Conservation (phyloP, 1,140 invertebrate genomes). For the Lasioglossum baleicum region DNA sequence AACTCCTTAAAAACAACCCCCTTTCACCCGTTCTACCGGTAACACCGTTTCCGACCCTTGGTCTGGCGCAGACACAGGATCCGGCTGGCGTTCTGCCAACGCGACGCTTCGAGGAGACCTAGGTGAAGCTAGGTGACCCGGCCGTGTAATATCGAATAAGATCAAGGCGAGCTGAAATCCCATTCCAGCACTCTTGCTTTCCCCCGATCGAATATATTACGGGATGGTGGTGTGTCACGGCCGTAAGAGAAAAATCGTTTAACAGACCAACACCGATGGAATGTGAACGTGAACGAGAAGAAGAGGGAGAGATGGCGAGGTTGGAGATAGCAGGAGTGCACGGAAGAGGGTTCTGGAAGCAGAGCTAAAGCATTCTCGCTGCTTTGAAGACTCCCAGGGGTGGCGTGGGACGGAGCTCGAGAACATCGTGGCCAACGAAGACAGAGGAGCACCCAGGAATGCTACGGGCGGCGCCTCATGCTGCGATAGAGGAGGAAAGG, state of each 20-base stretch:
- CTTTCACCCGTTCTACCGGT: not conserved
- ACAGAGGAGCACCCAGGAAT: constrained; percentile 32
- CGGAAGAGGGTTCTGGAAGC: constrained; percentile 26
- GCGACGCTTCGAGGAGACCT: constrained; percentile 19
- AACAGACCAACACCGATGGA: constrained; percentile 16
- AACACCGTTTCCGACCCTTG: constrained; percentile 18
- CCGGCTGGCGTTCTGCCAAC: constrained; percentile 40
- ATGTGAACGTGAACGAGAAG: too few relatives aligned
- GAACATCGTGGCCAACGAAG: constrained; percentile 32
- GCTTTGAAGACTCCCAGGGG: constrained; percentile 47
- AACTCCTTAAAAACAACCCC: constrained; percentile 16
- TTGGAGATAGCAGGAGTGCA: not conserved
- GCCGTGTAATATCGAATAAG: constrained; percentile 51
- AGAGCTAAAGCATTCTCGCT: constrained; percentile 45
- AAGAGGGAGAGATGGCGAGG: too few relatives aligned
- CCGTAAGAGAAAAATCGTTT: constrained; percentile 42
- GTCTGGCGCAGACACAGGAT: not conserved
- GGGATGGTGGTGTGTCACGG: constrained; percentile 6
- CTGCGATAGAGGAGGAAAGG: constrained; percentile 13
- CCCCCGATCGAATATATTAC: constrained; percentile 52
- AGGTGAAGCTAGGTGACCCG: constrained; percentile 40
- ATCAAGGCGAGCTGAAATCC: constrained; percentile 49
- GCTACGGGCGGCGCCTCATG: constrained; percentile 47
- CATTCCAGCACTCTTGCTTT: constrained; percentile 31
- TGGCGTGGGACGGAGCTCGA: constrained; percentile 22